phyloP scores from a whole-genome alignment of 64 coral and sea anemone species.

The Catalaphyllia jardinei region DNA sequence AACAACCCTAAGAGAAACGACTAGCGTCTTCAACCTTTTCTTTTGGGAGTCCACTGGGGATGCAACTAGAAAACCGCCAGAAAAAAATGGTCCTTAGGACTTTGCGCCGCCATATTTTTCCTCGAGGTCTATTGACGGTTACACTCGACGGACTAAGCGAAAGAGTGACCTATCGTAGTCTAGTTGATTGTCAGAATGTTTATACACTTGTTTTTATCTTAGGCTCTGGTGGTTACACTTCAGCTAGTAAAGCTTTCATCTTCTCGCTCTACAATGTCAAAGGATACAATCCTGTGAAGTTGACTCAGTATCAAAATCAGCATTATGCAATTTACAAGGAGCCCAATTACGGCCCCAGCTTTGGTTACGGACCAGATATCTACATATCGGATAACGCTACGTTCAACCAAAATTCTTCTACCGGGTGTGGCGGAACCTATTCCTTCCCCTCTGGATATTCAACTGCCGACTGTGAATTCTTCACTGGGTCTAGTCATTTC shows the following conservation, averaged over 20 bases:
- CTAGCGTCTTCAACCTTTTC: too few relatives aligned
- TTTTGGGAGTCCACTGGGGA: too few relatives aligned
- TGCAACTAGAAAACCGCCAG: too few relatives aligned
- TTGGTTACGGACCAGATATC: not conserved
- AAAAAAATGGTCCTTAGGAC: too few relatives aligned
- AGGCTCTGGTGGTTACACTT: not conserved
- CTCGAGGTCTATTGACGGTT: too few relatives aligned
- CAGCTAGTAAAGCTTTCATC: slow-evolving; percentile 5
- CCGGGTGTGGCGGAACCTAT: not conserved
- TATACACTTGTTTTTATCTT: not conserved
- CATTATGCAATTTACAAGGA: slow-evolving; percentile 8
- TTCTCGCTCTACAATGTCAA: slow-evolving; percentile 12
- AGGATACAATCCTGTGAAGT: slow-evolving; percentile 19
- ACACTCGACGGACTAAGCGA: too few relatives aligned
- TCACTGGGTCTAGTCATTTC: not conserved
- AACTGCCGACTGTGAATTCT: not conserved
- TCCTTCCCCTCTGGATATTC: not conserved
- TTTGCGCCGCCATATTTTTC: too few relatives aligned
- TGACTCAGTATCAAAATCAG: not conserved
- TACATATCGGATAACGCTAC: not conserved
- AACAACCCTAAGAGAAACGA: too few relatives aligned
- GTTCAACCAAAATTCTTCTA: not conserved
- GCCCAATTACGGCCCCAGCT: not conserved
- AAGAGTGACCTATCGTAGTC: not conserved
- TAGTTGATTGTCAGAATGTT: not conserved